Evolutionary conservation across 2,113 vertebrate genomes (phyloP).

Genomic region (Nothoprocta pentlandii): DNA sequence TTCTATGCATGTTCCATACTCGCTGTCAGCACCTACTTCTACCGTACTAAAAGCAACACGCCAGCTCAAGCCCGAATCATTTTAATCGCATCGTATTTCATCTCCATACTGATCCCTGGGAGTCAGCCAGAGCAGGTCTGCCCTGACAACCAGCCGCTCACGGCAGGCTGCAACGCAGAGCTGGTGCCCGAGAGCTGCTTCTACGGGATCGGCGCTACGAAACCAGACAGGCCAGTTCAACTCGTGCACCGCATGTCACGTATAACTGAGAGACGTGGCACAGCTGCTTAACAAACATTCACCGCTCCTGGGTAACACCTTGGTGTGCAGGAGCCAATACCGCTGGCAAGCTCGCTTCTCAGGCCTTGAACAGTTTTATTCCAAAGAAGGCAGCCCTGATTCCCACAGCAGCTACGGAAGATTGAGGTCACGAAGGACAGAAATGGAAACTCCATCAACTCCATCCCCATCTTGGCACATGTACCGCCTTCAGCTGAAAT

Average conservation of each 20-base stretch:
- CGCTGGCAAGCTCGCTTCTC: not conserved
- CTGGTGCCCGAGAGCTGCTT: not conserved
- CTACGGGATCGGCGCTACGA: not conserved
- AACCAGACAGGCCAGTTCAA: not conserved
- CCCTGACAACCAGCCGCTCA: not conserved
- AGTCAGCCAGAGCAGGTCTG: not conserved
- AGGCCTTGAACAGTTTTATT: not conserved
- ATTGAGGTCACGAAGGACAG: not conserved
- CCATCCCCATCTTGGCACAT: not conserved
- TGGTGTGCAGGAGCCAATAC: not conserved
- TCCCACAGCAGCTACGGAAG: not conserved
- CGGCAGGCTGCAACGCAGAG: not conserved
- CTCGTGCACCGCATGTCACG: rapidly evolving
- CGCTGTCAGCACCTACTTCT: not conserved
- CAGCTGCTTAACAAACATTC: not conserved
- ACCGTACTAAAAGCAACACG: not conserved
- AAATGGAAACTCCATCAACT: not conserved
- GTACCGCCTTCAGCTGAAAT: not conserved
- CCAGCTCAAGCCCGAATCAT: not conserved
- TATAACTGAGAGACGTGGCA: rapidly evolving
- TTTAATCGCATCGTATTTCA: not conserved
- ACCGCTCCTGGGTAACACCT: not conserved
- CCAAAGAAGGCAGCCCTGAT: not conserved
- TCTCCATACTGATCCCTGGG: not conserved
- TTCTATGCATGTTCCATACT: not conserved